phyloP scores from a whole-genome alignment of 1,140 invertebrate genomes.

The Agraylea sexmaculata region DNA sequence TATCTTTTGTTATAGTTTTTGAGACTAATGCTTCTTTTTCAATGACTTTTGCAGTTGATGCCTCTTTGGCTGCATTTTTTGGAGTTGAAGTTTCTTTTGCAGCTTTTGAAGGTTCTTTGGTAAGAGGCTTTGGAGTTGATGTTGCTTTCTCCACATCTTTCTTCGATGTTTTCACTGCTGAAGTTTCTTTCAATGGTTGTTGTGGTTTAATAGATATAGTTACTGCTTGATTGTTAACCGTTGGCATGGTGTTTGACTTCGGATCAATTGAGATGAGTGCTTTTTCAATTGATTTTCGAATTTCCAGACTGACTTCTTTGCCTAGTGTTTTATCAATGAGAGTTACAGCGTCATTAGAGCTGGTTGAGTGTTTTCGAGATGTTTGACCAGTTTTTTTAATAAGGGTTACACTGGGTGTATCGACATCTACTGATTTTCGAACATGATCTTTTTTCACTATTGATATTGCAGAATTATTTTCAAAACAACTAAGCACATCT shows the following conservation, averaged over 20 bases:
- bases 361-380: slow-evolving; percentile 36
- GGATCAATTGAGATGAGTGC: slow-evolving; percentile 16
- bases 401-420: slow-evolving; percentile 35
- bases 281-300: slow-evolving; percentile 39
- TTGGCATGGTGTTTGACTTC: slow-evolving; percentile 8
- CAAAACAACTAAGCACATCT: slow-evolving; percentile 37
- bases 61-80: too few species aligned
- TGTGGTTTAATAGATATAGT: slow-evolving; percentile 12
- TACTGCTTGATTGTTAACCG: slow-evolving; percentile 8
- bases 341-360: slow-evolving; percentile 34
- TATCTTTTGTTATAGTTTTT: not conserved
- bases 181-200: slow-evolving; percentile 6
- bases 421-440: slow-evolving; percentile 34
- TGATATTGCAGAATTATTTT: slow-evolving; percentile 39
- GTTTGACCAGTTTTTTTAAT: slow-evolving; percentile 36
- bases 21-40: not conserved
- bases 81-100: too few species aligned
- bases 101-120: too few species aligned
- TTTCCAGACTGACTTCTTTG: slow-evolving; percentile 38
- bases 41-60: not conserved
- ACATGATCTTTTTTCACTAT: slow-evolving; percentile 38
- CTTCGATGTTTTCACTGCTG: slow-evolving; percentile 1
- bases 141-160: not conserved
- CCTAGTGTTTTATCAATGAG: slow-evolving; percentile 39
- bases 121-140: slow-evolving; percentile 2